Percentiles rank a stretch among this genome's conserved stretches.
These are phyloP conservation scores for Penelope pileata DNA, from an alignment of 2,113 vertebrate genomes.

Conservation along the genomic window DNA sequence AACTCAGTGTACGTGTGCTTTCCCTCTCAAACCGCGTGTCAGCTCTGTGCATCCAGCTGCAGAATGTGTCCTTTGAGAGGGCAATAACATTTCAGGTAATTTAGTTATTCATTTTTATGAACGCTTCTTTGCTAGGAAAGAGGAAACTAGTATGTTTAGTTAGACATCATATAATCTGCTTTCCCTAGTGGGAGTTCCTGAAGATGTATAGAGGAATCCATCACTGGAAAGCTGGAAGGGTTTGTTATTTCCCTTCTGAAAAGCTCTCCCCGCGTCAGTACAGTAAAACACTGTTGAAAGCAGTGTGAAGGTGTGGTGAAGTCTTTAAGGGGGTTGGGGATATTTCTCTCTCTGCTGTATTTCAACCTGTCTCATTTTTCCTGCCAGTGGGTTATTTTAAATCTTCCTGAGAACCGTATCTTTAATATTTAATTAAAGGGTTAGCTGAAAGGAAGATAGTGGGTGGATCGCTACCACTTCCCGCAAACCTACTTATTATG, in stretches of 20 bases:
- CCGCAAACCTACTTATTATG: conserved; percentile 68
- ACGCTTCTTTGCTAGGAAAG: not conserved
- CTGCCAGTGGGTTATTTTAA: conserved; percentile 56
- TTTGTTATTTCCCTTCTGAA: not conserved
- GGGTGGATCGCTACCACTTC: conserved; percentile 65
- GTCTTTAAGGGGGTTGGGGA: not conserved
- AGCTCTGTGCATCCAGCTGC: not conserved
- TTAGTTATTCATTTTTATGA: not conserved
- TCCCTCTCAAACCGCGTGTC: not conserved
- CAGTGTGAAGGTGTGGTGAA: conserved; percentile 4
- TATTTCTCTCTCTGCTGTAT: not conserved
- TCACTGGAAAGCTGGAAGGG: not conserved
- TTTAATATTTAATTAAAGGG: conserved; percentile 70
- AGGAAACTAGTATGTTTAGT: not conserved
- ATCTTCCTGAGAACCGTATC: conserved; percentile 51
- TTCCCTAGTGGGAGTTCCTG: not conserved
- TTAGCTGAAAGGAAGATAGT: conserved; percentile 50
- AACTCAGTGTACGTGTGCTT: not conserved
- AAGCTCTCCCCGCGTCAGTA: not conserved
- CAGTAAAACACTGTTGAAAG: conserved; percentile 3
- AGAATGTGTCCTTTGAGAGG: not conserved
- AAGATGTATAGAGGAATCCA: not conserved
- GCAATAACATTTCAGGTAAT: not conserved
- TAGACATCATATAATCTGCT: not conserved
- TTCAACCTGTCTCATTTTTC: conserved; percentile 42